Evolutionary conservation across 2,888 invertebrate genomes (phyloP).

Genomic region (Ormyrus pomaceus): DNA sequence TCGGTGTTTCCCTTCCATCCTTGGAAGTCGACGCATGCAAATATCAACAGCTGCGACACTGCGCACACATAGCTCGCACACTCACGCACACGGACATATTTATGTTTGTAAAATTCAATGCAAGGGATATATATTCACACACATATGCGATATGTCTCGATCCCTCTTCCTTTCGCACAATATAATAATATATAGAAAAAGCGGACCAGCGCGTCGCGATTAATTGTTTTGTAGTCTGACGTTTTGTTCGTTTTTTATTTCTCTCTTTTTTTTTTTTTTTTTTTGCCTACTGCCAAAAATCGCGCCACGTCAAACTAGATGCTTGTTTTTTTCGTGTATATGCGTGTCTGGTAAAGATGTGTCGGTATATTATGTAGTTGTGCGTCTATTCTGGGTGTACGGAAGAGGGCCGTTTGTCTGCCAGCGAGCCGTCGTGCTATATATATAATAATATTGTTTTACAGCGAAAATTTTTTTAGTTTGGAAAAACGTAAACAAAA

Average conservation of each 20-base stretch:
- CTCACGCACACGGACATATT: background rate
- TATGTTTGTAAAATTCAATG: background rate
- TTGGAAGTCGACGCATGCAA: constrained; percentile 9
- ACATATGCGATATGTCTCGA: constrained; percentile 12
- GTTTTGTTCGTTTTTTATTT: background rate
- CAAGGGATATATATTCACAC: background rate
- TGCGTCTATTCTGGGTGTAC: constrained; percentile 49
- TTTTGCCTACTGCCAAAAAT: background rate
- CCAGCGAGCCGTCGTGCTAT: constrained; percentile 55
- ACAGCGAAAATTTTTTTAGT: constrained; percentile 44
- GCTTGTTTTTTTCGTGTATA: background rate
- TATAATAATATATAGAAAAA: background rate
- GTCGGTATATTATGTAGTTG: background rate
- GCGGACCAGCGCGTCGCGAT: background rate
- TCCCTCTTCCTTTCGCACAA: constrained; percentile 18
- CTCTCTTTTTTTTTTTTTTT: background rate
- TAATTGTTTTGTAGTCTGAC: background rate
- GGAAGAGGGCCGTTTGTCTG: constrained; percentile 58
- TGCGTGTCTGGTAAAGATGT: constrained; percentile 19
- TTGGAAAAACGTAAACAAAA: constrained; percentile 22
- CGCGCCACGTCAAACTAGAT: background rate
- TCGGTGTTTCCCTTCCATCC: no score
- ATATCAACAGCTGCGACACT: constrained; percentile 36
- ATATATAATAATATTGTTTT: constrained; percentile 31
- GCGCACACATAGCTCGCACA: constrained; percentile 4